Base-by-base conservation (phyloP, 2,113 vertebrate species). In the Heteronetta atricapilla region DNA sequence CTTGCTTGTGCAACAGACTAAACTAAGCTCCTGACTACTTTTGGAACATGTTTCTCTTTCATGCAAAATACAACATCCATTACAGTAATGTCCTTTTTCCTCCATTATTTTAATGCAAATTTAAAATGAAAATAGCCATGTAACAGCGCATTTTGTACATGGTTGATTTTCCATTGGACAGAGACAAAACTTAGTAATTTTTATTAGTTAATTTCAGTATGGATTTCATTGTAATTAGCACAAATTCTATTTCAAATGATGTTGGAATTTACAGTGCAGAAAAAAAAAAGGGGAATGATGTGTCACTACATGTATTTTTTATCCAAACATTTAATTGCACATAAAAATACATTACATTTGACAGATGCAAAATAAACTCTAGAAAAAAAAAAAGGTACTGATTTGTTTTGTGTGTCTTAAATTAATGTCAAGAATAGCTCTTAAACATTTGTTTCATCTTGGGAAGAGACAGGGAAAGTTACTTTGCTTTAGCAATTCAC, bases 311-410 rank as follows among this genome's bases (percentile, higher is more conserved):
- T 40, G n/a, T 81, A 96, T 91, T 94, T 98, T 97, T 97, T 96
- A 96, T 95, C 73, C 93, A 94, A 95, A 83, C 60, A 89, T 79
- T 97, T 93, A 96, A 95, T 85, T 95, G 31, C 81, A 67, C 75
- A 94, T 96, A 97, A 97, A 97, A 97, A 96, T 97, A 50, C 29
- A 92, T 97, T 85, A 60, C 17, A 52, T 96, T 87, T 96, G 68
- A 96, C 89, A 95, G 75, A 94, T 86, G 92, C 82, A 97, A 93
- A 96, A 85, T 62, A 53, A 90, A 67, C 82, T 89, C 82, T 46
- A 26, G 46, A 21, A 48, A 82, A 91, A 77, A 86, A 94, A 89
- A 96, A 96, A 91, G 48, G 88, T 29, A 72, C 22, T 42, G 36
- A 82, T 83, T 85, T 62, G 53, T 52, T 85, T 88, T 59, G 14